Evolutionary conservation across 2,888 invertebrate genomes (phyloP).

Genomic region (Pammene aurita): DNA sequence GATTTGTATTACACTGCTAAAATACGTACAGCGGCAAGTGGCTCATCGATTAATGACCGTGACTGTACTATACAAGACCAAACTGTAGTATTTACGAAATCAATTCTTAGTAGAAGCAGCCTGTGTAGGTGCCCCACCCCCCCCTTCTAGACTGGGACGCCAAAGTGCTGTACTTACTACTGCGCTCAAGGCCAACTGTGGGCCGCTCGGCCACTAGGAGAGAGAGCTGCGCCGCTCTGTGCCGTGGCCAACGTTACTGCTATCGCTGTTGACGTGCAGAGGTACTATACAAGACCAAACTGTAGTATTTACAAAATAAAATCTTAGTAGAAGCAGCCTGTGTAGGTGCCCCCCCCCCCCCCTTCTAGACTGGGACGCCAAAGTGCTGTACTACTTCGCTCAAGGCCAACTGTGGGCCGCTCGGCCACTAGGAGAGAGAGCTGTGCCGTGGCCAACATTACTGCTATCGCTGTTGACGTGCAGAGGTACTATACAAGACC

Average conservation of each 20-base stretch:
- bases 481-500: slow-evolving; percentile 61
- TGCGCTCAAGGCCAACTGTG: slow-evolving; percentile 85
- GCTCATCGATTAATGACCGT: too few species aligned
- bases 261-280: slow-evolving; percentile 87
- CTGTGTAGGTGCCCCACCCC: slow-evolving; percentile 86
- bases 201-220: slow-evolving; percentile 88
- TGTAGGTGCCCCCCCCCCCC: slow-evolving; percentile 87
- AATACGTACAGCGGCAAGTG: too few species aligned
- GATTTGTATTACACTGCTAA: too few species aligned
- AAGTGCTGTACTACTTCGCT: slow-evolving; percentile 88
- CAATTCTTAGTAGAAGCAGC: slow-evolving; percentile 86
- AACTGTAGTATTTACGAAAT: too few species aligned
- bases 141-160: slow-evolving; percentile 94
- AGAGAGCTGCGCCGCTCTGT: slow-evolving; percentile 82
- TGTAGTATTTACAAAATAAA: too few species aligned
- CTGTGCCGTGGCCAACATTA: slow-evolving; percentile 73
- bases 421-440: slow-evolving; percentile 89
- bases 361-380: slow-evolving; percentile 92
- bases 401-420: slow-evolving; percentile 85
- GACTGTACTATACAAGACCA: slow-evolving; percentile 53
- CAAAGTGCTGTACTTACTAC: slow-evolving; percentile 90
- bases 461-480: slow-evolving; percentile 89
- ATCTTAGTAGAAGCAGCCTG: slow-evolving; percentile 85
- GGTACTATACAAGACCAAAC: slow-evolving; percentile 67
- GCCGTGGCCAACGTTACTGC: slow-evolving; percentile 81